phyloP scores from a whole-genome alignment of 2,888 invertebrate genomes.

The Allacma fusca region DNA sequence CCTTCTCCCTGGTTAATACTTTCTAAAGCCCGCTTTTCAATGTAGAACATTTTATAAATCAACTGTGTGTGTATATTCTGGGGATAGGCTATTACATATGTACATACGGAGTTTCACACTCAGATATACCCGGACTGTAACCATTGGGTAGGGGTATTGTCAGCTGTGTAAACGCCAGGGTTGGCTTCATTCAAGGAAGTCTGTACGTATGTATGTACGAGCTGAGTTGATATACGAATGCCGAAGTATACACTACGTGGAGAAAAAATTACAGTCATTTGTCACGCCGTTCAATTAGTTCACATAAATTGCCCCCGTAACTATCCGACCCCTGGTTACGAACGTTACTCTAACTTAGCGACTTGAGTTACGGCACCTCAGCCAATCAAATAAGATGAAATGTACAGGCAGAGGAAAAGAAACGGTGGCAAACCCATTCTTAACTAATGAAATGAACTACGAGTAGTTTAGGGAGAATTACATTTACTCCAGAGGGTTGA shows the following conservation, averaged over 20 bases:
- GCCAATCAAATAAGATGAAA: slow-evolving; percentile 46
- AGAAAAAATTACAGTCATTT: slow-evolving; percentile 44
- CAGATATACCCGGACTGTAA: too few relatives aligned
- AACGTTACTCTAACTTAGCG: slow-evolving; percentile 38
- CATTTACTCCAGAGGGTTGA: slow-evolving; percentile 26
- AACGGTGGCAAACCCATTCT: slow-evolving; percentile 40
- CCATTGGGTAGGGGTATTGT: too few relatives aligned
- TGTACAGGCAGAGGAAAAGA: slow-evolving; percentile 23
- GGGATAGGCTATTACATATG: too few relatives aligned
- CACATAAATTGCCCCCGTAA: slow-evolving; percentile 41
- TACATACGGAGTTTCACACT: too few relatives aligned
- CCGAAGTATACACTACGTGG: background rate
- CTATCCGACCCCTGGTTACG: slow-evolving; percentile 11
- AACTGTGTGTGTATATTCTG: background rate
- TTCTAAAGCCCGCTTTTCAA: background rate
- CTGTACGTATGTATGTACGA: background rate
- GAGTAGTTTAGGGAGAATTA: slow-evolving; percentile 29
- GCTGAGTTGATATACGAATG: too few relatives aligned
- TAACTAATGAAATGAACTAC: slow-evolving; percentile 46
- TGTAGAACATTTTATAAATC: background rate
- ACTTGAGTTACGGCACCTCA: slow-evolving; percentile 44
- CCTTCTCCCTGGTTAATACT: slow-evolving; percentile 1
- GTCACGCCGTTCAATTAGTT: slow-evolving; percentile 46
- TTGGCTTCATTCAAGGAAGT: too few relatives aligned
- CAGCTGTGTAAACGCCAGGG: too few relatives aligned